phyloP scores from a whole-genome alignment of 2,888 invertebrate genomes.

The Mylabris sibirica region DNA sequence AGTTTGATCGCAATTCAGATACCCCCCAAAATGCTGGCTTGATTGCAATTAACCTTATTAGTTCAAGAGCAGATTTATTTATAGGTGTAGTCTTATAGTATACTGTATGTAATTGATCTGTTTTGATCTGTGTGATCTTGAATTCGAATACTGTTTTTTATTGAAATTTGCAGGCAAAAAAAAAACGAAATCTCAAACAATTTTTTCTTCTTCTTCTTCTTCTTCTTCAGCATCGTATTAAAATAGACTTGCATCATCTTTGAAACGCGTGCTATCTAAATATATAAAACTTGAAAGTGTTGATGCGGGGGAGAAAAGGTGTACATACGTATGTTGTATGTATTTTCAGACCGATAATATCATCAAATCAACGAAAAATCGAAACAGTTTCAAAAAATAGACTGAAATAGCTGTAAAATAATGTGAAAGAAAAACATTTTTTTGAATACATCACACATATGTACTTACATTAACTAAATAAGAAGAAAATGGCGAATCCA shows the following conservation, averaged over 20 bases:
- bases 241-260: conserved; percentile 39
- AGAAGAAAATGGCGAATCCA: conserved; percentile 1
- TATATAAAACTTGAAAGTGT: conserved; percentile 33
- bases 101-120: not conserved
- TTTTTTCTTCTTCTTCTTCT: not conserved
- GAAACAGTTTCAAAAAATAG: not conserved
- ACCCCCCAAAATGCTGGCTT: conserved; percentile 22
- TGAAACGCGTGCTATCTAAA: conserved; percentile 41
- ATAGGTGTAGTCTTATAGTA: conserved; percentile 11
- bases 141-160: not conserved
- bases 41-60: not conserved
- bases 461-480: not conserved
- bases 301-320: conserved; percentile 37
- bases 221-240: conserved; percentile 22
- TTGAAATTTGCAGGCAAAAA: not conserved
- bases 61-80: not conserved
- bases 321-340: conserved; percentile 23
- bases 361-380: not conserved
- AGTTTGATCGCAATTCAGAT: not conserved
- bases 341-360: conserved; percentile 25
- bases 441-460: conserved; percentile 13
- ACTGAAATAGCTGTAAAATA: not conserved
- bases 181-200: not conserved
- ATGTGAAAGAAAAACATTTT: not conserved
- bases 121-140: not conserved